Conservation (phyloP, 1,140 invertebrate genomes). For the Brachionus asplanchnoidis region DNA sequence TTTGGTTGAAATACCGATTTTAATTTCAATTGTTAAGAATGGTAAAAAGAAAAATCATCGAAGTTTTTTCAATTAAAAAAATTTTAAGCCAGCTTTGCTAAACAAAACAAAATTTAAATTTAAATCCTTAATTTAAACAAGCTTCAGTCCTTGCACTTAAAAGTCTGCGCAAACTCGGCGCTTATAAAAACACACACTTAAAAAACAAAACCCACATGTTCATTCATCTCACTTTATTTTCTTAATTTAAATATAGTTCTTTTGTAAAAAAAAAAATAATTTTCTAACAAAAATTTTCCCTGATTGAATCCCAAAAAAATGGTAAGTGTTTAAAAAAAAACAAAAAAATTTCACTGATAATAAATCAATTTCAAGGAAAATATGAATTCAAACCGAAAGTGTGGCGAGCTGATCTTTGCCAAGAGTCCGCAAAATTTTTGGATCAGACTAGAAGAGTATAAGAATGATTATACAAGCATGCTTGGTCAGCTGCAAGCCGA, state of each 20-base stretch:
- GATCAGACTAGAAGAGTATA: constrained; percentile 25
- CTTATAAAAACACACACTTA: too few species aligned
- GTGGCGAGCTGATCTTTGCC: background rate
- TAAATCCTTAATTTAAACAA: too few species aligned
- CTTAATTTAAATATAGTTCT: background rate
- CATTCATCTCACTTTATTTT: too few species aligned
- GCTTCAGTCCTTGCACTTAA: too few species aligned
- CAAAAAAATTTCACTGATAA: background rate
- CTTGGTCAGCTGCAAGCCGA: background rate
- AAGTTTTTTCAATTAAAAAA: too few species aligned
- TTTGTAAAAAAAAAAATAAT: background rate
- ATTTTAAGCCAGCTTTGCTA: too few species aligned
- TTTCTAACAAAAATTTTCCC: background rate
- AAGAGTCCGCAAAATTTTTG: constrained; percentile 26
- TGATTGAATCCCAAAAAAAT: background rate
- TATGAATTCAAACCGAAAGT: background rate
- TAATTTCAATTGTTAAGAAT: too few species aligned
- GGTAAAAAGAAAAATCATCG: too few species aligned
- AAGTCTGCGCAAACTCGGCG: too few species aligned
- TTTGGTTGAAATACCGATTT: too few species aligned
- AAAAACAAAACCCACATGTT: too few species aligned
- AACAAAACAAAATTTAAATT: too few species aligned
- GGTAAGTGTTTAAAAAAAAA: background rate
- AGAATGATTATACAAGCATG: constrained; percentile 21
- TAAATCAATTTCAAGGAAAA: background rate